Percentiles rank a stretch among this genome's conserved stretches.
phyloP scores from a whole-genome alignment of 2,797 vertebrate genomes.

The Mormyrops attenuatus region DNA sequence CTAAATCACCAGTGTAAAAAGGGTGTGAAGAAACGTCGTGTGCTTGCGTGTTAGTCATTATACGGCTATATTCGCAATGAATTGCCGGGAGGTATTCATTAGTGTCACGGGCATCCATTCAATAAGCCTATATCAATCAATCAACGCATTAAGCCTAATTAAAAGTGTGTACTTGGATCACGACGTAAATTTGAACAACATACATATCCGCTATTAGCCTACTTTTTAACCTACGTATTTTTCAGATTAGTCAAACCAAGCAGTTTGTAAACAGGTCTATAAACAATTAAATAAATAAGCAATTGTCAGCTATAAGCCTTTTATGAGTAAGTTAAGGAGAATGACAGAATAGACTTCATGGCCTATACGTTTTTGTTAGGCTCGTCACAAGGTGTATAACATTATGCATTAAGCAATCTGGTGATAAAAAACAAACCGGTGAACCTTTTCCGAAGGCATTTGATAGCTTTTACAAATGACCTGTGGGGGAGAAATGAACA shows the following conservation, averaged over 20 bases:
- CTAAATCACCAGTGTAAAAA: no score
- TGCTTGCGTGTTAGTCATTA: neutral
- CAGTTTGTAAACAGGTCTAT: neutral
- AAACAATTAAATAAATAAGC: neutral
- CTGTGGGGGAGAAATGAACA: neutral
- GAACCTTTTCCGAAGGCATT: neutral
- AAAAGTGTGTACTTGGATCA: neutral
- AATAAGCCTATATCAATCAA: neutral
- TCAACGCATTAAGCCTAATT: neutral
- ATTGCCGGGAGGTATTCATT: neutral
- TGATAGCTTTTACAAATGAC: neutral
- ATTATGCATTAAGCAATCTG: neutral
- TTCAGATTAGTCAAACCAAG: neutral
- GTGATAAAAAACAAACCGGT: neutral
- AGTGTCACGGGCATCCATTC: neutral
- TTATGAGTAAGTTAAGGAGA: neutral
- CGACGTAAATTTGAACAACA: neutral
- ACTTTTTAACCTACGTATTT: neutral
- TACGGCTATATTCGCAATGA: neutral
- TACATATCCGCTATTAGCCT: neutral
- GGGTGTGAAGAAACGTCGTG: no score
- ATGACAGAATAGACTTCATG: neutral
- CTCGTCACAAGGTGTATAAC: neutral
- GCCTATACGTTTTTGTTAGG: neutral
- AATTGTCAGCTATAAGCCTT: neutral